These are phyloP conservation scores for Prunella fulvescens DNA, from an alignment of 2,113 vertebrate species.

Conservation along the genomic window DNA sequence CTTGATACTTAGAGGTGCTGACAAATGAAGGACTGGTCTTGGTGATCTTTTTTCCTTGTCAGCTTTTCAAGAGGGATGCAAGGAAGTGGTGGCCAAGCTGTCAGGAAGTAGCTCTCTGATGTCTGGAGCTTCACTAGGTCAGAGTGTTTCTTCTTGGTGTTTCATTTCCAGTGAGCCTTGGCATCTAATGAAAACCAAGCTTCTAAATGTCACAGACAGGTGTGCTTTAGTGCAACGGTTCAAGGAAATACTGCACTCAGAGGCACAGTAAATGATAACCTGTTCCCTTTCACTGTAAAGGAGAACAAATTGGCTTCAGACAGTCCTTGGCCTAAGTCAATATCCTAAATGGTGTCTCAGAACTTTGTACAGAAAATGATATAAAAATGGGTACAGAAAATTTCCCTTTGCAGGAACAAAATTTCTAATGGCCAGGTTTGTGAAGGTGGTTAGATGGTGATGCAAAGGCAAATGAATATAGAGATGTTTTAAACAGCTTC, in stretches of 20 bases:
- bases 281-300: not conserved
- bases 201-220: not conserved
- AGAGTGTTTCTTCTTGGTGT: not conserved
- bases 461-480: not conserved
- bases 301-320: not conserved
- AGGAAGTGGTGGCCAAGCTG: not conserved
- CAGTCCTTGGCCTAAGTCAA: not conserved
- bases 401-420: not conserved
- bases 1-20: not conserved
- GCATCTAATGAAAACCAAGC: not conserved
- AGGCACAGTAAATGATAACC: not conserved
- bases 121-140: not conserved
- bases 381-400: not conserved
- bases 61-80: not conserved
- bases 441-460: not conserved
- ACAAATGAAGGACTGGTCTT: not conserved
- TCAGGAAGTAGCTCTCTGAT: not conserved
- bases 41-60: not conserved
- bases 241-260: not conserved
- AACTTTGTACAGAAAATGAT: not conserved
- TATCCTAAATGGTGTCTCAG: not conserved
- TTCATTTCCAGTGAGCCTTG: not conserved
- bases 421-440: not conserved
- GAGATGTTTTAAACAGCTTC: not conserved
- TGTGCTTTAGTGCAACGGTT: not conserved